Percentiles rank a stretch among this genome's conserved stretches.
Evolutionary conservation across 2,113 vertebrate genomes (phyloP).

Genomic region (Heterotilapia buettikoferi): DNA sequence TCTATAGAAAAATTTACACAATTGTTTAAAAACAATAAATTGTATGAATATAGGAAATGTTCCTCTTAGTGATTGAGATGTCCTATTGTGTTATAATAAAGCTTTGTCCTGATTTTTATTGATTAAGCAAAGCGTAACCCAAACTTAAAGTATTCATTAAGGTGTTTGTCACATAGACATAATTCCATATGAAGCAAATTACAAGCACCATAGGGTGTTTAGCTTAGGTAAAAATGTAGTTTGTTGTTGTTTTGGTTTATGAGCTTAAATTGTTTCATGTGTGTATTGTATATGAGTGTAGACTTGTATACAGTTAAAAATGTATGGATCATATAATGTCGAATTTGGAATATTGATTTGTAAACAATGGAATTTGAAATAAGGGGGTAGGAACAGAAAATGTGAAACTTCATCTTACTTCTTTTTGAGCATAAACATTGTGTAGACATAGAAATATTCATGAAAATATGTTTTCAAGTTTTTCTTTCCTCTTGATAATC

Average conservation of each 20-base stretch:
- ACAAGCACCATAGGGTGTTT: neutral
- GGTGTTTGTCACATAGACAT: neutral
- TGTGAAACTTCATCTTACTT: neutral
- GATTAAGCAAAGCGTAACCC: neutral
- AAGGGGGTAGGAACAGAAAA: neutral
- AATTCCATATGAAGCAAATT: neutral
- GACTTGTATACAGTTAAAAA: neutral
- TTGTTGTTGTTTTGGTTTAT: neutral
- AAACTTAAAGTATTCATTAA: neutral
- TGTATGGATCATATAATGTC: neutral
- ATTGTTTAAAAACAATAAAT: neutral
- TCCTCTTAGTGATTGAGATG: neutral
- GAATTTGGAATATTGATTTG: neutral
- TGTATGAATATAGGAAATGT: neutral
- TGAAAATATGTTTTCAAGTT: neutral
- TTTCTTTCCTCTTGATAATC: neutral
- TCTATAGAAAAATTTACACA: neutral
- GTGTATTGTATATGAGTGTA: neutral
- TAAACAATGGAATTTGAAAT: neutral
- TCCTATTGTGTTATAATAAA: neutral
- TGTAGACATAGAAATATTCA: neutral
- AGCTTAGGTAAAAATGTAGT: neutral
- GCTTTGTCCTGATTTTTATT: neutral
- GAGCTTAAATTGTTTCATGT: neutral
- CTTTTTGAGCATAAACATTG: neutral